A percentile compares a stretch with the other conserved stretches of the same genome.
Evolutionary conservation across 2,888 invertebrate species (phyloP).

Genomic region (Acronicta alni): DNA sequence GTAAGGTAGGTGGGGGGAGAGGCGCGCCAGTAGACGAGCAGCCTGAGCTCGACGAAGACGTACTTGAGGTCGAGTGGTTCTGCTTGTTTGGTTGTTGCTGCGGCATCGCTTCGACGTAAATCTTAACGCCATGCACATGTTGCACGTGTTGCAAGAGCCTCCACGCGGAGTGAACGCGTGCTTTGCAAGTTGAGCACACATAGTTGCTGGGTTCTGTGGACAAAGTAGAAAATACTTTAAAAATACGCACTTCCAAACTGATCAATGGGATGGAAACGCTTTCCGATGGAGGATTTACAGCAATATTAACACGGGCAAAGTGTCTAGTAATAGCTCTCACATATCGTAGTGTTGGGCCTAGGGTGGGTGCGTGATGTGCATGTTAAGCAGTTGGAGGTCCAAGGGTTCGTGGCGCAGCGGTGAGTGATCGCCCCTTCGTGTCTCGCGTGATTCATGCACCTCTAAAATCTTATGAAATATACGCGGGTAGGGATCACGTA

Average conservation of each 20-base stretch:
- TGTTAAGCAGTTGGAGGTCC: slow-evolving; percentile 84
- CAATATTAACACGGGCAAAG: slow-evolving; percentile 88
- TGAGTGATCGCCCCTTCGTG: slow-evolving; percentile 88
- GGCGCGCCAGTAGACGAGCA: slow-evolving; percentile 88
- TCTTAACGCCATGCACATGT: slow-evolving; percentile 97
- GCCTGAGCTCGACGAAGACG: slow-evolving; percentile 89
- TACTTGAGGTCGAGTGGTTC: slow-evolving; percentile 89
- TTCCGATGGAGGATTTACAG: slow-evolving; percentile 83
- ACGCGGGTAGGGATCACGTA: slow-evolving; percentile 86
- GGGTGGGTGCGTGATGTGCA: slow-evolving; percentile 82
- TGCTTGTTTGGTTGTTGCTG: slow-evolving; percentile 83
- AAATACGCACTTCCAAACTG: slow-evolving; percentile 54
- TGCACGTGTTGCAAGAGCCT: slow-evolving; percentile 98
- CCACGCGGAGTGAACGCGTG: slow-evolving; percentile 98
- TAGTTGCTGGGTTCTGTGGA: slow-evolving; percentile 97
- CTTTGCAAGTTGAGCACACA: slow-evolving; percentile 98
- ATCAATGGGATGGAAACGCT: slow-evolving; percentile 65
- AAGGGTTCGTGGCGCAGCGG: slow-evolving; percentile 80
- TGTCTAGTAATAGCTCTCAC: slow-evolving; percentile 89
- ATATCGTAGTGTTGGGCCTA: slow-evolving; percentile 88
- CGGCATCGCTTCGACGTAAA: slow-evolving; percentile 93
- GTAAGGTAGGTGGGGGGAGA: slow-evolving; percentile 90
- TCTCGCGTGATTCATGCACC: slow-evolving; percentile 89
- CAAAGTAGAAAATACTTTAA: slow-evolving; percentile 70
- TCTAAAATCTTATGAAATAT: slow-evolving; percentile 90